Percentiles rank a stretch among this genome's conserved stretches.
phyloP scores from a whole-genome alignment of 2,113 vertebrate species.

The Chloebia gouldiae region DNA sequence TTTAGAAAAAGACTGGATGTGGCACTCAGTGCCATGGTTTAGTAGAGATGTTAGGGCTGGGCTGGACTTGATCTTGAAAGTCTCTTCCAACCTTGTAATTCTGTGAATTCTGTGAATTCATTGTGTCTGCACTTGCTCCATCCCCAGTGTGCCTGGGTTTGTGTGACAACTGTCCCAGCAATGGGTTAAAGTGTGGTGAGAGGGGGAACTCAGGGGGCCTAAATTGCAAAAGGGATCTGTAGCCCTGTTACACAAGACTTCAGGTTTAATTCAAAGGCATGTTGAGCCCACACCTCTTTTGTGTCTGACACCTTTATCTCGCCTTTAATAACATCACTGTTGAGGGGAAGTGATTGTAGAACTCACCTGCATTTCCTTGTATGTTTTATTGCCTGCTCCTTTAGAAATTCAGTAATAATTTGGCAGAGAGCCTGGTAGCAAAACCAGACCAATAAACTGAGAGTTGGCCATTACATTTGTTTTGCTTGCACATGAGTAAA shows the following conservation, averaged over 20 bases:
- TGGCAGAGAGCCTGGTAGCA: background rate
- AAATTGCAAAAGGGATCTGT: background rate
- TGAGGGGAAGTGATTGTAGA: background rate
- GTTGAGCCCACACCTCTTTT: background rate
- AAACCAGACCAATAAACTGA: background rate
- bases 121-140: accelerated
- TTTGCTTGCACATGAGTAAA: background rate
- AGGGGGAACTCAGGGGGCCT: background rate
- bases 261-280: background rate
- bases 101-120: background rate
- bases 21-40: background rate
- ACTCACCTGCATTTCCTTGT: background rate
- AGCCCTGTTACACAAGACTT: background rate
- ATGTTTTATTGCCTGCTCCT: background rate
- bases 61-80: background rate
- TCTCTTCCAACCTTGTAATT: background rate
- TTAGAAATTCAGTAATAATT: background rate
- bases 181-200: accelerated
- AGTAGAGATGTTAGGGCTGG: background rate
- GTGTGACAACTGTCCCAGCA: background rate
- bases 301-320: background rate
- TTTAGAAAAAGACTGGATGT: background rate
- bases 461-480: background rate
- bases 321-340: background rate
- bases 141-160: accelerated